These are phyloP conservation scores for Nyctibius grandis DNA, from an alignment of 2,797 vertebrate genomes.

Conservation along the genomic window DNA sequence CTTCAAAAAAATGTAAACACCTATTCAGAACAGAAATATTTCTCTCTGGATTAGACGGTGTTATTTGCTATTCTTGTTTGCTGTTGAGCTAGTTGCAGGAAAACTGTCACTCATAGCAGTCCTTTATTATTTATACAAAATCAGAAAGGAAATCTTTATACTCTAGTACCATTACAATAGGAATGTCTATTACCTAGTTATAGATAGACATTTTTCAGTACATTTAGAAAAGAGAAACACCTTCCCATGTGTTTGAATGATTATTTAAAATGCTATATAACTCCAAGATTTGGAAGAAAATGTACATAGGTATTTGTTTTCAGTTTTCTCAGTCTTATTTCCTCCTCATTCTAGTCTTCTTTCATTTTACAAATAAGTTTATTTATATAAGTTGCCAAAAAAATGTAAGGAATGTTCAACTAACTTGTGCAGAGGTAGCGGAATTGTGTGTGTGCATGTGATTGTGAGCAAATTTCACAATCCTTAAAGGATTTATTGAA, in stretches of 20 bases:
- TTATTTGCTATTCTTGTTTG: not conserved
- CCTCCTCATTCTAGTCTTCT: not conserved
- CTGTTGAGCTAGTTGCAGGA: not conserved
- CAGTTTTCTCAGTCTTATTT: not conserved
- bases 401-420: not conserved
- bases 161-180: not conserved
- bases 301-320: not conserved
- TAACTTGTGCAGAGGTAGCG: not conserved
- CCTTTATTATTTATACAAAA: slow-evolving; percentile 26
- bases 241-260: not conserved
- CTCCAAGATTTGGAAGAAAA: not conserved
- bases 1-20: slow-evolving; percentile 1
- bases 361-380: not conserved
- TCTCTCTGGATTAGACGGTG: not conserved
- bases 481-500: not conserved
- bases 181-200: not conserved
- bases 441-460: not conserved
- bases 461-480: not conserved
- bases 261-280: not conserved
- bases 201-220: not conserved
- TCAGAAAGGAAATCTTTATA: not conserved
- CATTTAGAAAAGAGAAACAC: not conserved
- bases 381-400: not conserved
- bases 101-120: not conserved
- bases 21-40: slow-evolving; percentile 17